These are phyloP conservation scores for Hydrolagus colliei DNA, from an alignment of 2,797 vertebrate species.

Conservation along the genomic window DNA sequence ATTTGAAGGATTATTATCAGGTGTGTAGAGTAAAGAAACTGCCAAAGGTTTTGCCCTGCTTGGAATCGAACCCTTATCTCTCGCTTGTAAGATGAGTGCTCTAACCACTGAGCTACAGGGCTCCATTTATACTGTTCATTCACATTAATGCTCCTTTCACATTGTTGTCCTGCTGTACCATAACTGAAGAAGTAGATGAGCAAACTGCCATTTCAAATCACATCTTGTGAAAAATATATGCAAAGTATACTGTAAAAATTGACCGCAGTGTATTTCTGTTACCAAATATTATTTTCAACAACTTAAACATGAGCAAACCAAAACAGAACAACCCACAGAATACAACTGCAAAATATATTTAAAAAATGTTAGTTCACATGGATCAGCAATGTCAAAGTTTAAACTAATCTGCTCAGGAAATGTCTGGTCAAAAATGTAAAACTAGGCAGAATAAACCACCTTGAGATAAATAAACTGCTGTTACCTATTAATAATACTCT, in stretches of 20 bases:
- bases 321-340: neutral
- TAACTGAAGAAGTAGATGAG: neutral
- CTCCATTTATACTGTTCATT: no score
- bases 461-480: no score
- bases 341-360: conserved; percentile 5
- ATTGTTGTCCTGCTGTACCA: neutral
- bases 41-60: no score
- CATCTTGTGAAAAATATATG: neutral
- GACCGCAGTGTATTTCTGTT: neutral
- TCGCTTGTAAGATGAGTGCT: no score
- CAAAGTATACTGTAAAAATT: neutral
- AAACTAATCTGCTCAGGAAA: neutral
- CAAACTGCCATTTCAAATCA: conserved; percentile 2
- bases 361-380: neutral
- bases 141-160: neutral
- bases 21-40: no score
- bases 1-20: no score
- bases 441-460: neutral
- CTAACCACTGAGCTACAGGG: no score
- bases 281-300: neutral
- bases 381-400: conserved; percentile 21
- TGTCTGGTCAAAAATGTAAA: neutral
- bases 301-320: neutral
- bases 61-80: no score
- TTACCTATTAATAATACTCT: neutral